Percentiles rank a stretch among this genome's conserved stretches.
Conservation (phyloP, 92 coral and sea anemone genomes). For the Hydrozoanthus gracilis region DNA sequence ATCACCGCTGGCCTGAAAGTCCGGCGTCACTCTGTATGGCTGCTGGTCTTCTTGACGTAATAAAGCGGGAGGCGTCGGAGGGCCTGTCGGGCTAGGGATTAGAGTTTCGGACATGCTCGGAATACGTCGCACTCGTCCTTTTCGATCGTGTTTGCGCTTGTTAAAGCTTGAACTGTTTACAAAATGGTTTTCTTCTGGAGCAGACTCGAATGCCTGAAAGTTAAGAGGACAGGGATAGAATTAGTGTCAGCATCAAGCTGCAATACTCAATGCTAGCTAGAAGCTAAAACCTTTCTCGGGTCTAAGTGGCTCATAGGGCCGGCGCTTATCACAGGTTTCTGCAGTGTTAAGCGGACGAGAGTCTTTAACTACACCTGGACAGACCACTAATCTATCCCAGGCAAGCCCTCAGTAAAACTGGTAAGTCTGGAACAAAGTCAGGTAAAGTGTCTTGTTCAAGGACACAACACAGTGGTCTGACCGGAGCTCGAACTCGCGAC, state of each 20-base stretch:
- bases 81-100: conserved; percentile 70
- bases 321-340: no score
- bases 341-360: no score
- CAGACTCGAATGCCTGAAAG: conserved; percentile 29
- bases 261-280: no score
- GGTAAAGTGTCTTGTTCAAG: no score
- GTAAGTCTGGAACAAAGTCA: no score
- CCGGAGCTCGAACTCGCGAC: no score
- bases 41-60: conserved; percentile 36
- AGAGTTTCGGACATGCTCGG: conserved; percentile 74
- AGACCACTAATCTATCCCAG: no score
- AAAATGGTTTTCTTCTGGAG: conserved; percentile 33
- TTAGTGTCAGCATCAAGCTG: background rate
- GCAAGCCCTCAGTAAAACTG: no score
- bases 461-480: no score
- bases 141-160: conserved; percentile 91
- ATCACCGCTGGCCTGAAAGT: conserved; percentile 44
- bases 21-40: conserved; percentile 44
- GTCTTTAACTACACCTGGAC: no score
- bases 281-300: no score
- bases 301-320: no score
- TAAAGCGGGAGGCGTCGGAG: conserved; percentile 58
- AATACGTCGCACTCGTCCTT: conserved; percentile 93
- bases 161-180: background rate
- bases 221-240: background rate